Evolutionary conservation across 2,113 vertebrate species (phyloP).

Genomic region (Menura novaehollandiae): DNA sequence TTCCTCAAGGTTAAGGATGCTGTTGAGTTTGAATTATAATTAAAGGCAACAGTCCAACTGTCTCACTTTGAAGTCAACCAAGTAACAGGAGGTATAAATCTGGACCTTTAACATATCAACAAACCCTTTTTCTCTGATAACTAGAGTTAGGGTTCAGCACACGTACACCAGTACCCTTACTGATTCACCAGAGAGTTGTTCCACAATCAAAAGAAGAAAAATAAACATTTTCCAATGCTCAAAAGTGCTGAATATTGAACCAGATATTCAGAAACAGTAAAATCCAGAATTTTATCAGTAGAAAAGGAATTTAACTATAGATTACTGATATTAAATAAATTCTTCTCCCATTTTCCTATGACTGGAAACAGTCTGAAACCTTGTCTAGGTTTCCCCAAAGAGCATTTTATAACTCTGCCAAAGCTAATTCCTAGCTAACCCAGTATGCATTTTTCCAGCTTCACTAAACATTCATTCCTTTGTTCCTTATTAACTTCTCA

Average conservation of each 20-base stretch:
- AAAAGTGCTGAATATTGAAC: neutral
- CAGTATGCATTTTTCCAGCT: neutral
- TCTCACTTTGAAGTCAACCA: conserved; percentile 33
- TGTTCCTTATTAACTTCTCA: neutral
- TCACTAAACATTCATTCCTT: neutral
- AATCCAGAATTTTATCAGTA: neutral
- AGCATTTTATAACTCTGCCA: neutral
- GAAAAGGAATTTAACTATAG: neutral
- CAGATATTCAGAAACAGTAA: neutral
- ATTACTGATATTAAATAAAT: neutral
- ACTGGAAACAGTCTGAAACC: neutral
- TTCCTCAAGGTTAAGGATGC: conserved; percentile 11
- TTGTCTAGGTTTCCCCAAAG: neutral
- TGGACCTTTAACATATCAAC: neutral
- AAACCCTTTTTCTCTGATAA: neutral
- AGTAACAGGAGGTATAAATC: conserved; percentile 41
- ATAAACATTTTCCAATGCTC: neutral
- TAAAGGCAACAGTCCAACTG: conserved; percentile 18
- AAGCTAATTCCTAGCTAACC: neutral
- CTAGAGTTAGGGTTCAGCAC: neutral
- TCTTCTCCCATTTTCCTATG: neutral
- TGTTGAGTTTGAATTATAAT: conserved; percentile 20
- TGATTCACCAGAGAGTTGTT: neutral
- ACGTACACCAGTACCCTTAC: neutral
- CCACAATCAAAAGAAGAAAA: neutral